Evolutionary conservation across 2,113 vertebrate species (phyloP).

Genomic region (Pelmatolapia mariae): DNA sequence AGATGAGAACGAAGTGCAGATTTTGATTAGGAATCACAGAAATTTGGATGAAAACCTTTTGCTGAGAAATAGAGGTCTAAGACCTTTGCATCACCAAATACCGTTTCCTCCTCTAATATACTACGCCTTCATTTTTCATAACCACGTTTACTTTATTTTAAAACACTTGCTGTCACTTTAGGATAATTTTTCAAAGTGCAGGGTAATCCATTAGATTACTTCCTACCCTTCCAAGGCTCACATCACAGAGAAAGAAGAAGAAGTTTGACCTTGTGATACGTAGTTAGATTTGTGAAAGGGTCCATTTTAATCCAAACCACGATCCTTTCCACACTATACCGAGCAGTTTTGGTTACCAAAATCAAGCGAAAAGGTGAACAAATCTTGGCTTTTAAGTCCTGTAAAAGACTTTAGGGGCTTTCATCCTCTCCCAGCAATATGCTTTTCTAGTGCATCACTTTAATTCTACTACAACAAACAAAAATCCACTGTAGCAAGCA

Average conservation of each 20-base stretch:
- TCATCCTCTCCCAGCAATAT: neutral
- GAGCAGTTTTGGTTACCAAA: neutral
- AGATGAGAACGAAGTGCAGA: neutral
- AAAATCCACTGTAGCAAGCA: neutral
- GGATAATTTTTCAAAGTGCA: neutral
- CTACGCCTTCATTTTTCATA: neutral
- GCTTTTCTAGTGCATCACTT: neutral
- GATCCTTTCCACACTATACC: neutral
- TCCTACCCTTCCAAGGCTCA: neutral
- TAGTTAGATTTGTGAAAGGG: neutral
- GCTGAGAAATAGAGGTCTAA: neutral
- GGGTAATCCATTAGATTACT: neutral
- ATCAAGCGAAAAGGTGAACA: neutral
- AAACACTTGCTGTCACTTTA: neutral
- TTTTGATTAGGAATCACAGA: neutral
- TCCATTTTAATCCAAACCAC: neutral
- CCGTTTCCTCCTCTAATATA: accelerated
- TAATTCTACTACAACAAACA: neutral
- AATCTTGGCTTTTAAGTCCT: neutral
- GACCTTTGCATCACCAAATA: neutral
- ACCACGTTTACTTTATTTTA: neutral
- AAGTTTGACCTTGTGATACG: neutral
- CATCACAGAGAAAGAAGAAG: neutral
- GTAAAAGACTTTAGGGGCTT: neutral
- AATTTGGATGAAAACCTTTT: neutral